These are phyloP conservation scores for Dinocampus coccinellae DNA, from an alignment of 2,888 invertebrate genomes.

Conservation along the genomic window DNA sequence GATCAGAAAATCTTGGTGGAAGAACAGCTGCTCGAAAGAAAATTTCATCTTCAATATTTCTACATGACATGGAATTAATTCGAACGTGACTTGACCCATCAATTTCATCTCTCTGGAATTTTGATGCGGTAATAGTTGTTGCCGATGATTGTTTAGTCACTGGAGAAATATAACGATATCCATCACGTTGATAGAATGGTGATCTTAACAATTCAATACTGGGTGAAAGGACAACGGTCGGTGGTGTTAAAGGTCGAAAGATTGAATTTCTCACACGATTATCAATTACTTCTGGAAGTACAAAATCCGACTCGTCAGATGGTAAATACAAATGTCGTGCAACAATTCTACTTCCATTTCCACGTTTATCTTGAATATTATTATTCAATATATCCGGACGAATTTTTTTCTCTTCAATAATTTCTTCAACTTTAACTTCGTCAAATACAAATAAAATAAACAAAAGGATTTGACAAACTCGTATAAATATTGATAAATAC, in stretches of 20 bases:
- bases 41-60: constrained; percentile 50
- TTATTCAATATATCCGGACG: constrained; percentile 46
- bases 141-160: background rate
- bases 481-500: background rate
- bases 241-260: constrained; percentile 19
- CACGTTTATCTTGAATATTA: background rate
- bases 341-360: constrained; percentile 41
- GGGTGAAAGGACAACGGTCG: constrained; percentile 23
- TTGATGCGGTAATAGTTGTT: background rate
- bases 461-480: constrained; percentile 22
- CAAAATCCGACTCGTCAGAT: constrained; percentile 42
- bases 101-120: background rate
- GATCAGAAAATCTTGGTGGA: constrained; percentile 37
- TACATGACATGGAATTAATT: constrained; percentile 57
- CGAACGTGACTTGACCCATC: constrained; percentile 34
- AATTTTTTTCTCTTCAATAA: constrained; percentile 14
- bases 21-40: constrained; percentile 54
- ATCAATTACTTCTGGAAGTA: constrained; percentile 54
- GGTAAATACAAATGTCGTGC: constrained; percentile 51
- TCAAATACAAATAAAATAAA: constrained; percentile 25
- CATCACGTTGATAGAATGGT: constrained; percentile 32
- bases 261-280: constrained; percentile 49
- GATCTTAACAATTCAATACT: constrained; percentile 36
- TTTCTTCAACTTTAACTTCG: constrained; percentile 29
- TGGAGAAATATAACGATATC: constrained; percentile 1